Conservation (phyloP, 1,140 invertebrate genomes). For the Drosophila tropicalis region DNA sequence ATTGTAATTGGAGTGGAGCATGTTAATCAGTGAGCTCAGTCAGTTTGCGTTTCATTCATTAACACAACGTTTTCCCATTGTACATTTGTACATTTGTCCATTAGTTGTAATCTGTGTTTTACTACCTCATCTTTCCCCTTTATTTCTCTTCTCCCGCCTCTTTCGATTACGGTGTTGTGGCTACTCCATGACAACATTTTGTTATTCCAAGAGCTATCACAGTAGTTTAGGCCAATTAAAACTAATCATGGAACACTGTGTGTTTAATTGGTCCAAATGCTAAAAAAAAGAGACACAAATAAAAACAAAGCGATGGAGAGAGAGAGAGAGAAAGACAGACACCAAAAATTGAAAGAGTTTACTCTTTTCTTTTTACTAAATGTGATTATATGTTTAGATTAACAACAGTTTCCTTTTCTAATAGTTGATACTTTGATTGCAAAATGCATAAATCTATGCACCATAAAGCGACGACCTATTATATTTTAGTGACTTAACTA, state of each 20-base stretch:
- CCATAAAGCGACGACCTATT: too few species aligned
- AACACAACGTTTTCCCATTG: constrained; percentile 6
- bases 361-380: neutral
- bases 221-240: constrained; percentile 39
- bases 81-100: constrained; percentile 1
- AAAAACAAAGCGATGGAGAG: constrained; percentile 11
- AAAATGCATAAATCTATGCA: too few species aligned
- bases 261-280: constrained; percentile 49
- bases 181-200: constrained; percentile 4
- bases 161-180: neutral
- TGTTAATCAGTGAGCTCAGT: constrained; percentile 36
- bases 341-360: neutral
- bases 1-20: constrained; percentile 40
- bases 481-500: too few species aligned
- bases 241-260: constrained; percentile 44
- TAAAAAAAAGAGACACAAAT: constrained; percentile 7
- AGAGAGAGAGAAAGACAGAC: constrained; percentile 11
- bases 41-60: constrained; percentile 45
- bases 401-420: too few species aligned
- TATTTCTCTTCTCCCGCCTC: neutral
- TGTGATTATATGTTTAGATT: too few species aligned
- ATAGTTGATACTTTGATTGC: too few species aligned
- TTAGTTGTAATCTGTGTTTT: constrained; percentile 17
- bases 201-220: constrained; percentile 10
- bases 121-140: neutral